These are phyloP conservation scores for Sciaenops ocellatus DNA, from an alignment of 2,797 vertebrate genomes.

Conservation along the genomic window DNA sequence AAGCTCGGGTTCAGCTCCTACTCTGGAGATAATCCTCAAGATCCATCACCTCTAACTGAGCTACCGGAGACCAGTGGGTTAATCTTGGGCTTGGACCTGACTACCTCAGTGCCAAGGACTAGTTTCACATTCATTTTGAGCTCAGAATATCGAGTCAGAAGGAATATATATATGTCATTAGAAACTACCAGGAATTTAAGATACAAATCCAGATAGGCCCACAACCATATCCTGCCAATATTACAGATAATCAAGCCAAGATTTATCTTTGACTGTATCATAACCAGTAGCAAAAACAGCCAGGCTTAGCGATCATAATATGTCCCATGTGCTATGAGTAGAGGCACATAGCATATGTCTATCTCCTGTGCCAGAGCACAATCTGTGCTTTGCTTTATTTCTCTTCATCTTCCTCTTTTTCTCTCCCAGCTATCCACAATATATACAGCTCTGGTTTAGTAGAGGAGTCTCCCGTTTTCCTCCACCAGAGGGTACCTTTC, in stretches of 20 bases:
- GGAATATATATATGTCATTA: neutral
- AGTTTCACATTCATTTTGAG: slow-evolving; percentile 37
- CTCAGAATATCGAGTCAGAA: slow-evolving; percentile 6
- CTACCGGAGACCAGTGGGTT: slow-evolving; percentile 53
- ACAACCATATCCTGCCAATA: slow-evolving; percentile 40
- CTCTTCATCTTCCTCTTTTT: neutral
- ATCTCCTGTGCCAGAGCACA: slow-evolving; percentile 5
- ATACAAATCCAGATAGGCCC: slow-evolving; percentile 35
- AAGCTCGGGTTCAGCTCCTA: slow-evolving; percentile 39
- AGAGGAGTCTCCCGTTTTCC: neutral
- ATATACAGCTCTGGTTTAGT: neutral
- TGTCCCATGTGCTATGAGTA: slow-evolving; percentile 31
- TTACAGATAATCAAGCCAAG: slow-evolving; percentile 36
- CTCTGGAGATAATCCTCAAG: slow-evolving; percentile 57
- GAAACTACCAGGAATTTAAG: slow-evolving; percentile 24
- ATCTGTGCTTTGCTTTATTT: slow-evolving; percentile 32
- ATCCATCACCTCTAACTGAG: slow-evolving; percentile 45
- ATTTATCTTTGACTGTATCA: slow-evolving; percentile 49
- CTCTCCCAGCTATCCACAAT: neutral
- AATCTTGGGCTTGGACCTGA: slow-evolving; percentile 47
- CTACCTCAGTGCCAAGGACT: slow-evolving; percentile 32
- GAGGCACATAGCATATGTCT: slow-evolving; percentile 31
- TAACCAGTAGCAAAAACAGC: slow-evolving; percentile 7
- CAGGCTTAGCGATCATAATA: slow-evolving; percentile 24
- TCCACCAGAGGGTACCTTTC: slow-evolving; percentile 60